Evolutionary conservation across 2,113 vertebrate genomes (phyloP).

Genomic region (cat (Felis catus)): F.catus_Fca126_mat1.0 CM031423.1:88118001-88118500

Average conservation of each 20-base stretch:
- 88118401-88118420: accelerated
- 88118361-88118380: neutral
- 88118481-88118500: too few species aligned
- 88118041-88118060: neutral
- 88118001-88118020: neutral
- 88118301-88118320: neutral
- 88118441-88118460: too few species aligned
- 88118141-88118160: accelerated
- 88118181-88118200: neutral
- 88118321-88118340: neutral
- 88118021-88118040: neutral
- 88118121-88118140: neutral
- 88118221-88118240: neutral
- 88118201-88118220: neutral
- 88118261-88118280: neutral
- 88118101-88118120: neutral
- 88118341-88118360: neutral
- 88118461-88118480: too few species aligned
- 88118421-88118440: too few species aligned
- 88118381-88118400: neutral
- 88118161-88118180: neutral
- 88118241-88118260: neutral
- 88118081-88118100: neutral
- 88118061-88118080: neutral
- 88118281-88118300: neutral